Base-by-base conservation (phyloP, 2,888 invertebrate species). In the Leucania comma region DNA sequence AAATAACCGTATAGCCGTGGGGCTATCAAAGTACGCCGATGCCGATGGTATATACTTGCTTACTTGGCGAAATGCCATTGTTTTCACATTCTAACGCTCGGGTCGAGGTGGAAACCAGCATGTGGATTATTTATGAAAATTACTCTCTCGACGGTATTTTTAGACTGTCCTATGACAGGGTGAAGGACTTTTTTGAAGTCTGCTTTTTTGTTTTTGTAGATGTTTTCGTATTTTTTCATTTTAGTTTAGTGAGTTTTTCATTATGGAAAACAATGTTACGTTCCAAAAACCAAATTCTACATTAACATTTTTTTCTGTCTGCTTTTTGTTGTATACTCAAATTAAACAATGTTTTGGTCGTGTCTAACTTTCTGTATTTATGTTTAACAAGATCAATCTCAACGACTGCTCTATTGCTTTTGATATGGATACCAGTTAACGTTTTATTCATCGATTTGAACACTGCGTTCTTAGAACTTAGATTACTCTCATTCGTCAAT, bases 51-150 rank as follows among this genome's bases (percentile, higher is more conserved):
- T 24, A 51, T 48, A 50, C 48, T n/a, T 26, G 42, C 50, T 72
- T 61, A 72, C 64, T 85, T 89, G 89, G 89, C 89, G 38, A 59
- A 32, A 12, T 82, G 89, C 89, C 89, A 89, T 87, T 85, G 87
- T 88, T 87, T 83, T 81, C 76, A 82, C 84, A 86, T 86, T 78
- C 78, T 80, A 79, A 65, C 54, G 53, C 65, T 29, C 77, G 60
- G 68, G 60, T 76, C 80, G 84, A 72, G 73, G 78, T 80, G 75
- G 77, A 72, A 81, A 77, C 76, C 58, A 64, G 78, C 59, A 51
- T 74, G 66, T 70, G 32, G 78, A 69, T 78, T 82, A 76, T 83
- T 81, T 83, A 85, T 85, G 74, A 81, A 81, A 85, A 68, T 79
- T 81, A 78, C 65, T 72, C 74, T 78, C 70, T 42, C 56, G 46